Conservation (phyloP, 2,888 invertebrate genomes). For the Ichneumoninae sp. region DNA sequence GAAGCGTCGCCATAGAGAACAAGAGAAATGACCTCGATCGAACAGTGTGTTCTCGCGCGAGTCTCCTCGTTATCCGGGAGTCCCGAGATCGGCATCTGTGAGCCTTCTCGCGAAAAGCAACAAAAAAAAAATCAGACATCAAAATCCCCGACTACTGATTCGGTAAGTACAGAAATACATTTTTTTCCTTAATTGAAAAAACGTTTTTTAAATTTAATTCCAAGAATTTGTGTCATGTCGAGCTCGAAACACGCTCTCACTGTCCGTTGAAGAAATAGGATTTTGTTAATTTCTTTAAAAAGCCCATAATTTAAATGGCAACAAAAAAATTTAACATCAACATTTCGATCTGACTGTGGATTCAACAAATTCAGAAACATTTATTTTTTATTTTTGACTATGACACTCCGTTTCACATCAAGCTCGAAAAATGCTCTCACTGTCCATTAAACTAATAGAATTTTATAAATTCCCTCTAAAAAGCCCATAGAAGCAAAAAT, state of each 20-base stretch:
- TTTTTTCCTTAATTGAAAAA: not conserved
- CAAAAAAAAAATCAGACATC: not conserved
- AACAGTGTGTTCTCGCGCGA: not conserved
- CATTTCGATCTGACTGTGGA: too few species aligned
- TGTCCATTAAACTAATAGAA: not conserved
- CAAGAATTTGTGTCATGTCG: not conserved
- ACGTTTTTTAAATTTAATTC: not conserved
- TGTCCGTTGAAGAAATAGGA: not conserved
- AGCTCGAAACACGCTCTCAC: not conserved
- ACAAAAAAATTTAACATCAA: too few species aligned
- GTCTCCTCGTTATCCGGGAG: constrained; percentile 5
- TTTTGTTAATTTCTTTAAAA: too few species aligned
- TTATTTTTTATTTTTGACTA: not conserved
- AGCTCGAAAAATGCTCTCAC: not conserved
- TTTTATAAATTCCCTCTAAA: too few species aligned
- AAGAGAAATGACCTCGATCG: constrained; percentile 17
- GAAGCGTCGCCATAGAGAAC: constrained; percentile 4
- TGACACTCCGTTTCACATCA: not conserved
- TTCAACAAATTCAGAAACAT: too few species aligned
- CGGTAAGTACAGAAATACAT: not conserved
- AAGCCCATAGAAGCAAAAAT: too few species aligned
- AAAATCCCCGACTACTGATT: not conserved
- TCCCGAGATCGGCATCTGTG: not conserved
- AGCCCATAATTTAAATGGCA: too few species aligned
- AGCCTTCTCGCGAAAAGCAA: not conserved